Evolutionary conservation across 2,888 invertebrate genomes (phyloP).

Genomic region (Zaprionus obscuricornis): DNA sequence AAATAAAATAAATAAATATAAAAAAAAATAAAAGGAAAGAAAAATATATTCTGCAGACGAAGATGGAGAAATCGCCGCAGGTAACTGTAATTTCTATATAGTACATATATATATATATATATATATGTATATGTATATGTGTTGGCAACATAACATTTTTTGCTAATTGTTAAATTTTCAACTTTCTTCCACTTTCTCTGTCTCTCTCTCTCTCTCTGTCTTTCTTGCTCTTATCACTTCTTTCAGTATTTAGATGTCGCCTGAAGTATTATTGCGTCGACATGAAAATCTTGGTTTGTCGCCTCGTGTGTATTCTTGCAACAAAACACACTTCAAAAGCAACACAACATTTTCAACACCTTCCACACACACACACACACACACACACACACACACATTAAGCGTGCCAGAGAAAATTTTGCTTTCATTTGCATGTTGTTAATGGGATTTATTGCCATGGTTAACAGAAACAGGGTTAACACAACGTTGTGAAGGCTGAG

Average conservation of each 20-base stretch:
- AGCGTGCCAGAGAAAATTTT: conserved; percentile 36
- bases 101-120: conserved; percentile 7
- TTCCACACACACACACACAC: no score
- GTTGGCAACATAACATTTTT: conserved; percentile 43
- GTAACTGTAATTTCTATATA: conserved; percentile 52
- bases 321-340: conserved; percentile 59
- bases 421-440: conserved; percentile 64
- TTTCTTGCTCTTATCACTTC: neutral
- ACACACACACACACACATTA: no score
- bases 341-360: conserved; percentile 54
- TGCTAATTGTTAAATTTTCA: conserved; percentile 48
- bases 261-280: conserved; percentile 18
- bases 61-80: conserved; percentile 35
- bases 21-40: conserved; percentile 1
- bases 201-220: neutral
- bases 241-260: no score
- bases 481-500: neutral
- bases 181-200: neutral
- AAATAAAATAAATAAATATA: conserved; percentile 15
- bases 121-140: conserved; percentile 9
- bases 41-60: conserved; percentile 7
- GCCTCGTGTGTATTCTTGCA: neutral
- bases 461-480: no score
- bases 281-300: conserved; percentile 17
- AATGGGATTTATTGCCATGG: conserved; percentile 62